Conservation (phyloP, 2,888 invertebrate species). For the Leptodirus hochenwartii region DNA sequence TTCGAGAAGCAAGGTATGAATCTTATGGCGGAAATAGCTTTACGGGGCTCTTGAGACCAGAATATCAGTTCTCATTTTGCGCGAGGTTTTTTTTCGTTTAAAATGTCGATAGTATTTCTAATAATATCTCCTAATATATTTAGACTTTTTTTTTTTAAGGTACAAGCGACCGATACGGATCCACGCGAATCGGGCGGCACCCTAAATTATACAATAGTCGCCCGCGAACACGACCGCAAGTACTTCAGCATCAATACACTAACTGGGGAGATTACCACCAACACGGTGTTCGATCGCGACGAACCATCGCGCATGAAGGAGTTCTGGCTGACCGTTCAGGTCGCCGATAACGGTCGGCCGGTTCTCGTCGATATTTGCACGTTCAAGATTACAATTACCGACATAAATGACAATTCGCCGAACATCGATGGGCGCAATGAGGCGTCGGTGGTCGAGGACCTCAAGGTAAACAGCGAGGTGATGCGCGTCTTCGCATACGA, state of each 20-base stretch:
- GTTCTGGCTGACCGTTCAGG: conserved; percentile 73
- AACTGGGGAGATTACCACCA: conserved; percentile 61
- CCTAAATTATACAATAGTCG: conserved; percentile 68
- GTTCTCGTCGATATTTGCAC: conserved; percentile 85
- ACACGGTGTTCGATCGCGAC: conserved; percentile 69
- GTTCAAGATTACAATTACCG: conserved; percentile 75
- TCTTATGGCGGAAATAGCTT: too few relatives aligned
- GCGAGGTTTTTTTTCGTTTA: too few relatives aligned
- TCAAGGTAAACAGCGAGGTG: conserved; percentile 50
- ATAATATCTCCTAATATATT: conserved; percentile 3
- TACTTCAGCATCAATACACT: conserved; percentile 63
- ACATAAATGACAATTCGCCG: conserved; percentile 83
- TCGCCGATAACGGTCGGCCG: conserved; percentile 82
- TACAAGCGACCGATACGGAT: conserved; percentile 55
- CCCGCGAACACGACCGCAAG: conserved; percentile 50
- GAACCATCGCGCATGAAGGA: conserved; percentile 72
- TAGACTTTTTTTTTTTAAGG: conserved; percentile 26
- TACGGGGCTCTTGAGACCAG: too few relatives aligned
- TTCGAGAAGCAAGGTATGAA: too few relatives aligned
- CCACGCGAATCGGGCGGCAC: conserved; percentile 57
- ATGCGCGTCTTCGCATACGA: conserved; percentile 86
- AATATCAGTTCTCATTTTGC: too few relatives aligned
- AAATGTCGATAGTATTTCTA: background rate
- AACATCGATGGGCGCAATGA: conserved; percentile 52
- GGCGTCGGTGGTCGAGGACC: conserved; percentile 71